Conservation (phyloP, 2,888 invertebrate genomes). For the Charanyca ferruginea region DNA sequence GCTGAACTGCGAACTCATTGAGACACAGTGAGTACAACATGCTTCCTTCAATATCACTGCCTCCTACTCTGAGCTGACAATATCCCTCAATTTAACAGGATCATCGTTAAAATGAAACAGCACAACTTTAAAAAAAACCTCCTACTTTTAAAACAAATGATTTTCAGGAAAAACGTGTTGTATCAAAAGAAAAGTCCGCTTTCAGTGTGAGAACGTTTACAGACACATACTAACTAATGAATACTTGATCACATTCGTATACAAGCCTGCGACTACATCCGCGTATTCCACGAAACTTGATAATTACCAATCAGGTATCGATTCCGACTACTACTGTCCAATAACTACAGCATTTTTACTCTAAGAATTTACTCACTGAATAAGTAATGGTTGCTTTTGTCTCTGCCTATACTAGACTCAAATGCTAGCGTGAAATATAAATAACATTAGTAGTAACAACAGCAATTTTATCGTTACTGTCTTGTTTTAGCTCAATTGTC, state of each 20-base stretch:
- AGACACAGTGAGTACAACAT: slow-evolving; percentile 95
- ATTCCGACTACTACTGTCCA: slow-evolving; percentile 28
- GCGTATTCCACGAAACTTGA: slow-evolving; percentile 51
- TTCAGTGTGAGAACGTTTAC: slow-evolving; percentile 36
- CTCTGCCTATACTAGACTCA: background rate
- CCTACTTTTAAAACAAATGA: slow-evolving; percentile 8
- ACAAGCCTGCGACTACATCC: slow-evolving; percentile 5
- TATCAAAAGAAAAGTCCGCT: slow-evolving; percentile 19
- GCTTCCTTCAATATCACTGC: background rate
- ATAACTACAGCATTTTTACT: background rate
- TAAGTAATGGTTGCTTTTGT: background rate
- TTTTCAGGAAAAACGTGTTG: slow-evolving; percentile 13
- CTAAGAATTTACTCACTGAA: background rate
- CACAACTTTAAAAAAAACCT: background rate
- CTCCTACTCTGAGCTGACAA: background rate
- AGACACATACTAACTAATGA: slow-evolving; percentile 42
- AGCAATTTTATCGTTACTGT: slow-evolving; percentile 53
- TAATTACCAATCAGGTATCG: slow-evolving; percentile 28
- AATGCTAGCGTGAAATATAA: background rate
- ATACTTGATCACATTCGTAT: slow-evolving; percentile 26
- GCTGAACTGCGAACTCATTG: slow-evolving; percentile 95
- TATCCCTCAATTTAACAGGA: background rate
- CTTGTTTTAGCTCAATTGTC: slow-evolving; percentile 57
- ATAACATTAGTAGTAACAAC: slow-evolving; percentile 21
- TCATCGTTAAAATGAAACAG: too few species aligned